These are phyloP conservation scores for Gnatocerus cornutus DNA, from an alignment of 2,888 invertebrate genomes.

Conservation along the genomic window DNA sequence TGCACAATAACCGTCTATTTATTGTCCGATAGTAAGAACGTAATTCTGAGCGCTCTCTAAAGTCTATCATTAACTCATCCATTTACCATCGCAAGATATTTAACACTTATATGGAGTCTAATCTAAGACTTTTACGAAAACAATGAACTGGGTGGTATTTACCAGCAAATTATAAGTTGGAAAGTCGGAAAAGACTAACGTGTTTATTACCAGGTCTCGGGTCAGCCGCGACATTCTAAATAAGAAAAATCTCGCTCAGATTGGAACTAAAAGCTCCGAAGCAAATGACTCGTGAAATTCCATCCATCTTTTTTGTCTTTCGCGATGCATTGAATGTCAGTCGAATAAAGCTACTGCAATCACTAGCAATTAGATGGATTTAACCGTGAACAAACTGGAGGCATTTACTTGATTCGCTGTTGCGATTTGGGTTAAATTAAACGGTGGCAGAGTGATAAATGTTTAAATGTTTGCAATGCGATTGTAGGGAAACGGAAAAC, in stretches of 20 bases:
- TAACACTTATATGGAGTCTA: constrained; percentile 41
- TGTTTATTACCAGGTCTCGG: constrained; percentile 13
- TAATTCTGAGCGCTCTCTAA: constrained; percentile 15
- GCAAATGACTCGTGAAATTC: constrained; percentile 29
- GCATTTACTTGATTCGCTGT: constrained; percentile 20
- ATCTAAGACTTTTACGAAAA: constrained; percentile 24
- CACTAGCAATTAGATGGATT: constrained; percentile 29
- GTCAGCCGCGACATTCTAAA: constrained; percentile 1
- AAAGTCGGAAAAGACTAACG: constrained; percentile 1
- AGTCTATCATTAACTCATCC: constrained; percentile 33
- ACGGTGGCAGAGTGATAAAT: constrained; percentile 22
- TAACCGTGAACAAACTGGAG: constrained; percentile 33
- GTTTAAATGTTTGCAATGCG: neutral
- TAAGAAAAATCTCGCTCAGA: neutral
- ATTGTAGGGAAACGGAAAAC: neutral
- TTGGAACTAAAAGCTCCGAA: neutral
- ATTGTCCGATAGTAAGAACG: constrained; percentile 23
- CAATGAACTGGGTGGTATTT: constrained; percentile 19
- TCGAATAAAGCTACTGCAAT: constrained; percentile 25
- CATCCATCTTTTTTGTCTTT: constrained; percentile 19
- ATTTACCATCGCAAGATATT: constrained; percentile 29
- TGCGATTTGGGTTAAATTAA: constrained; percentile 30
- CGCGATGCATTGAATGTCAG: constrained; percentile 15
- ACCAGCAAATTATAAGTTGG: constrained; percentile 7
- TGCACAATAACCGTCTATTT: constrained; percentile 21